Conservation (phyloP, 2,797 vertebrate genomes). For the Melanotaenia pygmaea region DNA sequence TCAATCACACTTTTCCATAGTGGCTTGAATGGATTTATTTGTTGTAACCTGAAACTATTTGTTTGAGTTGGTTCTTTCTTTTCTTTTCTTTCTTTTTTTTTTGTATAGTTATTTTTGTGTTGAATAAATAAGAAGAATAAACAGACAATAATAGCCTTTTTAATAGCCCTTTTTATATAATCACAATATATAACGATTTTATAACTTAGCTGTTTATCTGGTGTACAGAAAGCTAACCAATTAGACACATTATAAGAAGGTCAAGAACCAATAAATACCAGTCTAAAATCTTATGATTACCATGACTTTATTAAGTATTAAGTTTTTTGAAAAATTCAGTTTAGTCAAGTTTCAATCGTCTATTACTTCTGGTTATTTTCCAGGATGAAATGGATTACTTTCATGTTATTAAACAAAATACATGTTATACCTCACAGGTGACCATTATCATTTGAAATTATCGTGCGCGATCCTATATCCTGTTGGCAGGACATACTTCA, state of each 20-base stretch:
- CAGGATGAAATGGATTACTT: neutral
- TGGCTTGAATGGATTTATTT: too few species aligned
- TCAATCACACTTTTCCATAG: too few species aligned
- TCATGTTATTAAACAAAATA: neutral
- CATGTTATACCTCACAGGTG: neutral
- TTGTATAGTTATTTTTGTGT: neutral
- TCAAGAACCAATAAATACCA: too few species aligned
- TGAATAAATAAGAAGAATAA: neutral
- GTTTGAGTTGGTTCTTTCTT: too few species aligned
- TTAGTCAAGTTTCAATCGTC: too few species aligned
- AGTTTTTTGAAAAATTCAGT: too few species aligned
- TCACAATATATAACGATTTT: too few species aligned
- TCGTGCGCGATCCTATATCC: neutral
- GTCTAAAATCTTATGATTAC: neutral
- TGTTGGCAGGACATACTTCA: neutral
- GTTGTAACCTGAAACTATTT: too few species aligned
- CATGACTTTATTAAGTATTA: neutral
- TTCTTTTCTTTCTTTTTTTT: neutral
- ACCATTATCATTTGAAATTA: neutral
- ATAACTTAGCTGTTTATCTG: too few species aligned
- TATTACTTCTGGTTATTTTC: too few species aligned
- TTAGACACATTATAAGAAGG: too few species aligned
- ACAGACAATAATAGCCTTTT: neutral
- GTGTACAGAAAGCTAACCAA: too few species aligned
- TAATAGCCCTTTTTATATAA: neutral